phyloP scores from a whole-genome alignment of 2,797 vertebrate genomes.

The Fundulus diaphanus region DNA sequence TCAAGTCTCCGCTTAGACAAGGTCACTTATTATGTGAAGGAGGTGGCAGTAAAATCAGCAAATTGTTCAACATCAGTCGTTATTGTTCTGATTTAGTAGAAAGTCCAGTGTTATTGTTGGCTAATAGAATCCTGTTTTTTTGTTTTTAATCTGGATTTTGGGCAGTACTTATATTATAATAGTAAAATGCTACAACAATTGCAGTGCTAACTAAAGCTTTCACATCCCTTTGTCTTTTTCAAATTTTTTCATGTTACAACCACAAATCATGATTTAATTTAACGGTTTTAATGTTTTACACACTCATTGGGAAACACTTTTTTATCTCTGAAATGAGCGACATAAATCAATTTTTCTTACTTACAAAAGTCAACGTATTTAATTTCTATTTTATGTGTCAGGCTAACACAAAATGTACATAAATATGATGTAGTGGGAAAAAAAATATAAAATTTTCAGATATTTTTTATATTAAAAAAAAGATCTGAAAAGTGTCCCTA shows the following conservation, averaged over 20 bases:
- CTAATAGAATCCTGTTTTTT: background rate
- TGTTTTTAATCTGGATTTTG: background rate
- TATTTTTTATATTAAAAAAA: no score
- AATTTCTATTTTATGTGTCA: no score
- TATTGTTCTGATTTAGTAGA: background rate
- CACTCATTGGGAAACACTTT: background rate
- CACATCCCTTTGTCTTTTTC: background rate
- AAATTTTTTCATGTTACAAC: background rate
- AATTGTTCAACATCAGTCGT: background rate
- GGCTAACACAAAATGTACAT: no score
- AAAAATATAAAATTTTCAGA: no score
- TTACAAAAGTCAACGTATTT: background rate
- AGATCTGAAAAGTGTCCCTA: no score
- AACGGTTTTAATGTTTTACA: background rate
- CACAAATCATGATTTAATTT: background rate
- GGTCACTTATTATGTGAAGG: background rate
- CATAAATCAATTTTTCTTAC: background rate
- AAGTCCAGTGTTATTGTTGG: background rate
- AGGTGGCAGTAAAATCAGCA: background rate
- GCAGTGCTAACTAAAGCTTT: background rate
- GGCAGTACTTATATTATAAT: no score
- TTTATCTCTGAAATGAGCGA: background rate
- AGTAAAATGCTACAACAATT: no score
- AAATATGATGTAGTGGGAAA: no score
- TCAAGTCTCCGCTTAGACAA: conserved; percentile 4